A percentile compares a stretch with the other conserved stretches of the same genome.
Evolutionary conservation across 2,888 invertebrate species (phyloP).

Genomic region (Phlogophora meticulosa): DNA sequence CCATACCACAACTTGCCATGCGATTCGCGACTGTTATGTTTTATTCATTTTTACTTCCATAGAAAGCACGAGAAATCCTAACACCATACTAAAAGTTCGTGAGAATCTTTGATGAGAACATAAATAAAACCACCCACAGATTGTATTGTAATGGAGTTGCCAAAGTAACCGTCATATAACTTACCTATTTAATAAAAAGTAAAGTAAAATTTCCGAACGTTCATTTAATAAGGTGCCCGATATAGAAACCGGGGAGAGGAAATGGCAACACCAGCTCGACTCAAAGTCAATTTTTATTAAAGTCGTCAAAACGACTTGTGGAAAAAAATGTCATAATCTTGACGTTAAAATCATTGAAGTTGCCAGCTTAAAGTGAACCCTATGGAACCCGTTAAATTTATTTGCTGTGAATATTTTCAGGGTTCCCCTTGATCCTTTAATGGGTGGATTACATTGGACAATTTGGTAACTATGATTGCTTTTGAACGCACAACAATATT

Average conservation of each 20-base stretch:
- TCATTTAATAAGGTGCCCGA: constrained; percentile 62
- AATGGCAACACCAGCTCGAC: constrained; percentile 57
- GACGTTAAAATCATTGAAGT: constrained; percentile 66
- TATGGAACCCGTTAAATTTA: constrained; percentile 42
- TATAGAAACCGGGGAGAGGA: constrained; percentile 51
- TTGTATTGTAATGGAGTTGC: constrained; percentile 37
- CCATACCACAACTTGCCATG: too few species aligned
- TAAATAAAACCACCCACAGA: not conserved
- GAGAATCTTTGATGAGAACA: too few species aligned
- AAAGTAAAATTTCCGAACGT: constrained; percentile 48
- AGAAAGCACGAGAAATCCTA: not conserved
- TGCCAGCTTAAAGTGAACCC: constrained; percentile 57
- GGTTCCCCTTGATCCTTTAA: constrained; percentile 14
- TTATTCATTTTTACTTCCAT: not conserved
- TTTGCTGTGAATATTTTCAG: constrained; percentile 53
- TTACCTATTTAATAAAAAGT: constrained; percentile 34
- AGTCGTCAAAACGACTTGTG: constrained; percentile 62
- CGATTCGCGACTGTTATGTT: too few species aligned
- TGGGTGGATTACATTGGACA: not conserved
- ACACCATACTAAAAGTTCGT: not conserved
- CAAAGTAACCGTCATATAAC: constrained; percentile 42
- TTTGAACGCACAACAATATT: not conserved
- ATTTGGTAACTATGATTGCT: not conserved
- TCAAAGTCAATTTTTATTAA: constrained; percentile 72
- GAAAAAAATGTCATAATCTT: constrained; percentile 62